Evolutionary conservation across 2,113 vertebrate species (phyloP), one percentile per base, ranked within the genome.

Genomic region (Forbesichthys papilliferus): DNA sequence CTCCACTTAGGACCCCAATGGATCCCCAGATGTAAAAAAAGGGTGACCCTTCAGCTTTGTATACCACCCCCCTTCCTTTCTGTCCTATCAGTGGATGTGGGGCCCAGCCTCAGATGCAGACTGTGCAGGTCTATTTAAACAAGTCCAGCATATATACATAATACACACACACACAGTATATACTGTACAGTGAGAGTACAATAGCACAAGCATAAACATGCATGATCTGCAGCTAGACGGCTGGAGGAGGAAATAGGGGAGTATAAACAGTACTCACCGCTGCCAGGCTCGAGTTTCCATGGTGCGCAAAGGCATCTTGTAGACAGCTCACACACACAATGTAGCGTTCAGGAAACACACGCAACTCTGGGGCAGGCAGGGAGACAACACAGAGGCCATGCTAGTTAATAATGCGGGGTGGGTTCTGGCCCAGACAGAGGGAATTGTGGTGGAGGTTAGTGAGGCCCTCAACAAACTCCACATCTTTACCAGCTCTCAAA

Each of bases 281-380:
- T 73, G 82, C 83, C 85, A 61, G 80, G 82, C 66, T 90, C 78
- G 85, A 89, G 83, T 82, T 93, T 79, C 82, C 68, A 86, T 82
- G 87, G 82, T 75, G 74, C 66, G 84, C 89, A 73, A 65, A 80
- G 88, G 77, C 77, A 72, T 82, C 90, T 80, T 93, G 91, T 69
- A 91, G 91, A 77, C 90, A 91, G 90, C 90, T 94, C 87, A 94
- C 92, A 88, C 92, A 96, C 85, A 98, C 94, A 12, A 97, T 93
- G 80, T 94, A 95, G 77, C 92, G 94, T 48, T 98, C 95, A 53
- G 97, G 96, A 90, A 97, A 98, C 74, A 98, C 85, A 80, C 89
- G 89, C 67, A 98, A 87, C 10, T 95, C 96, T 99, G 80, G 66
- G 75, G 69, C 71, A 70, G 69, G 68, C 59, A 66, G 78, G 49